These are phyloP conservation scores for Eilema caniola DNA, from an alignment of 2,888 invertebrate genomes.

Conservation along the genomic window DNA sequence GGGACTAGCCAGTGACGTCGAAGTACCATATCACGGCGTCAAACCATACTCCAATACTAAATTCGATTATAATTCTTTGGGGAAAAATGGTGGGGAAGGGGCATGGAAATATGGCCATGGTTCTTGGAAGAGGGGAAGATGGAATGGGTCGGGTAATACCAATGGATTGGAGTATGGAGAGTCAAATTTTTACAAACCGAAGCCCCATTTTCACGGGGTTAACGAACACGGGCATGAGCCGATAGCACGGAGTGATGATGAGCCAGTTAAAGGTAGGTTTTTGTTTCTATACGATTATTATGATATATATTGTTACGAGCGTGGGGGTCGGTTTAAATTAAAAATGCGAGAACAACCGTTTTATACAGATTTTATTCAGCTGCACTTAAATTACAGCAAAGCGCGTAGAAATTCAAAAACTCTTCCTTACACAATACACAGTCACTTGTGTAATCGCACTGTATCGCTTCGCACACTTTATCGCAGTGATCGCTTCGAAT, in stretches of 20 bases:
- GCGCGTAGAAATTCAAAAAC: no score
- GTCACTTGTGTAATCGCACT: no score
- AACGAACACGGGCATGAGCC: constrained; percentile 49
- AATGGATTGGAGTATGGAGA: constrained; percentile 66
- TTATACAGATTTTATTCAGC: no score
- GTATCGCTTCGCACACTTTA: no score
- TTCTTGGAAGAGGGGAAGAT: constrained; percentile 71
- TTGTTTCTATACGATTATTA: no score
- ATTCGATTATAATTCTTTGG: constrained; percentile 80
- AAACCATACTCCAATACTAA: constrained; percentile 60
- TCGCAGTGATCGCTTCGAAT: no score
- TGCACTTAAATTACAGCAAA: no score
- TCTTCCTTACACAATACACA: no score
- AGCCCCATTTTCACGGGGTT: constrained; percentile 40
- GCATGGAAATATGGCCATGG: constrained; percentile 68
- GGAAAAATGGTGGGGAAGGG: constrained; percentile 66
- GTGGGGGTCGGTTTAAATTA: no score
- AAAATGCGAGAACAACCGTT: no score
- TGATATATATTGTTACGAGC: no score
- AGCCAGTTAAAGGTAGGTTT: constrained; percentile 62
- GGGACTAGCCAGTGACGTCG: constrained; percentile 75
- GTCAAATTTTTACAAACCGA: constrained; percentile 55
- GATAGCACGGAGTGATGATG: constrained; percentile 65
- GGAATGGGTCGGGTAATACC: constrained; percentile 67
- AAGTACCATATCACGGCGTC: constrained; percentile 66